These are phyloP conservation scores for Cryptocephalus primarius DNA, from an alignment of 2,888 invertebrate genomes.

Conservation along the genomic window DNA sequence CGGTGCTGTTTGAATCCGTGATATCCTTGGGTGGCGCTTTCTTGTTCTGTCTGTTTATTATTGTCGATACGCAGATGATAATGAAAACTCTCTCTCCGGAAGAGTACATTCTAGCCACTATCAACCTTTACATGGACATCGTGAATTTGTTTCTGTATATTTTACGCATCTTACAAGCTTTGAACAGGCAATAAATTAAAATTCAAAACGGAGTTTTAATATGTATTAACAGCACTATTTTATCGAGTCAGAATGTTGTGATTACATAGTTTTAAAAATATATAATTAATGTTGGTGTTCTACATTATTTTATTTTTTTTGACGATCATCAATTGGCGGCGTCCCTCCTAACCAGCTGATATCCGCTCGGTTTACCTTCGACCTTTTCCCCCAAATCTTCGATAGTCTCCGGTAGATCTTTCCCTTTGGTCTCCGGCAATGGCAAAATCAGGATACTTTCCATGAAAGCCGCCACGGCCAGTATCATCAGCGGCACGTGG, in stretches of 20 bases:
- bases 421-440: constrained; percentile 33
- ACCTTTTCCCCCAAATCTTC: constrained; percentile 34
- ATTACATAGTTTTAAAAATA: no score
- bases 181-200: constrained; percentile 7
- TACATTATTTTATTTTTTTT: no score
- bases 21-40: constrained; percentile 63
- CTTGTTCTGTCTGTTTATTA: constrained; percentile 70
- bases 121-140: constrained; percentile 79
- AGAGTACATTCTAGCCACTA: constrained; percentile 64
- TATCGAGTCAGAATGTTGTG: no score
- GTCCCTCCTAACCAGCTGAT: no score
- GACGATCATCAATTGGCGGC: no score
- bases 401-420: constrained; percentile 42
- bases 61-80: constrained; percentile 76
- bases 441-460: constrained; percentile 28
- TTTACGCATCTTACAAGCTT: constrained; percentile 54
- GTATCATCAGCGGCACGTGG: constrained; percentile 27
- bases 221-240: no score
- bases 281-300: no score
- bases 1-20: constrained; percentile 55
- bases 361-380: neutral
- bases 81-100: constrained; percentile 61
- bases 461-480: constrained; percentile 23
- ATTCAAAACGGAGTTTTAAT: no score
- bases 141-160: constrained; percentile 76